phyloP scores from a whole-genome alignment of 1,140 invertebrate species.

The Acyrthosiphon pisum region DNA sequence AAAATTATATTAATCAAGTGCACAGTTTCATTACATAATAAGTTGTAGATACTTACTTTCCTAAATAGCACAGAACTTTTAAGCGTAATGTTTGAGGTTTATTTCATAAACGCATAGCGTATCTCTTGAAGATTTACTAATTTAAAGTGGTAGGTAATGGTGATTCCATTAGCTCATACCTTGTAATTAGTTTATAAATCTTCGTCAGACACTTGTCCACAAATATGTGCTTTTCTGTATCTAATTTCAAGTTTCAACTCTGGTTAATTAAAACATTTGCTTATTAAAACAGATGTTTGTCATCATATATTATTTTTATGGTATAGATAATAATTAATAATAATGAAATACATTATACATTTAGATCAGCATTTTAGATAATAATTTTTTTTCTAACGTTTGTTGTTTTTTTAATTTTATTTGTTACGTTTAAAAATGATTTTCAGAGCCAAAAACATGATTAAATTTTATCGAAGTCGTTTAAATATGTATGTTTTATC shows the following conservation, averaged over 20 bases:
- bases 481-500: too few relatives aligned
- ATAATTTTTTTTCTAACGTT: neutral
- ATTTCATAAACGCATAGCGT: neutral
- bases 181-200: neutral
- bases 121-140: neutral
- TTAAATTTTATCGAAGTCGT: neutral
- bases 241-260: neutral
- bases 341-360: neutral
- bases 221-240: neutral
- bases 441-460: neutral
- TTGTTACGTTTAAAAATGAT: neutral
- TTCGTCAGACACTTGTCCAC: neutral
- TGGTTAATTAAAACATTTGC: neutral
- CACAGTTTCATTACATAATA: neutral
- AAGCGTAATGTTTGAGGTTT: neutral
- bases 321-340: neutral
- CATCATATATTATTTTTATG: neutral
- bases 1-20: neutral
- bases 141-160: neutral
- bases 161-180: neutral
- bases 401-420: neutral
- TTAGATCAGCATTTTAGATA: neutral
- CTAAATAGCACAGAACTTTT: neutral
- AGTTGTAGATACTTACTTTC: neutral
- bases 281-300: neutral